Base-by-base conservation (phyloP, 2,888 invertebrate species). In the Drosophila trichaetosa region DNA sequence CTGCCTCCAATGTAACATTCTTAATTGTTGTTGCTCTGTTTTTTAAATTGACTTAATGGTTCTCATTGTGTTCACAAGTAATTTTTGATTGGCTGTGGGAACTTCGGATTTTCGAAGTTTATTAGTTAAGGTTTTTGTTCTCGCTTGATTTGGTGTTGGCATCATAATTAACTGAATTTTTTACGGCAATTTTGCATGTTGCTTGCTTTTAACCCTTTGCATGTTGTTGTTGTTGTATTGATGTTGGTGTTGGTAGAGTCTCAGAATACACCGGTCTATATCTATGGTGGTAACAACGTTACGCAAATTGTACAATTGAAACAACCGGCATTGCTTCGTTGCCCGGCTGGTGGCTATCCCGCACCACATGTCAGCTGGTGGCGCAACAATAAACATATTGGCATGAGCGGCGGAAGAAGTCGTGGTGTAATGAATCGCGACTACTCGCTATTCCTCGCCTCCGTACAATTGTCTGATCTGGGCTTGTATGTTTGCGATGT, bases 401-500 rank as follows among this genome's bases (percentile, higher is more conserved):
- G 98, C 0, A 94, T 96, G 80, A 94, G 94, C 16, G 79, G 87
- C 24, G 79, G 83, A 18, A 79, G 85, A 34, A 78, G 83, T 42
- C 87, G 89, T 10, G 92, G 89, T 49, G 96, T 97, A 91, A 96
- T 96, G 75, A 94, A 95, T 71, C 94, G 95, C 61, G 97, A 96
- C 85, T 96, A 95, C 92, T 95, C 96, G 2, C 94, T 99, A 53
- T 94, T 95, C 70, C 97, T 99, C 88, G 94, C 95, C 61, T 94
- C 95, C 1, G 95, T 98, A 18, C 94, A 95, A 40, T 88, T 96
- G 27, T 95, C 95, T 8, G 96, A 96, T 87, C 94, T 97, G 61
- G 98, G 98, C 6, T 94, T 96, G 58, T 99, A 99, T 93, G 96
- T 96, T 8, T 99, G 99, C 91, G 96, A 97, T 90, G 98, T 97